These are phyloP conservation scores for Gymnoscopelus microlampas DNA, from an alignment of 2,797 vertebrate genomes.

Conservation along the genomic window DNA sequence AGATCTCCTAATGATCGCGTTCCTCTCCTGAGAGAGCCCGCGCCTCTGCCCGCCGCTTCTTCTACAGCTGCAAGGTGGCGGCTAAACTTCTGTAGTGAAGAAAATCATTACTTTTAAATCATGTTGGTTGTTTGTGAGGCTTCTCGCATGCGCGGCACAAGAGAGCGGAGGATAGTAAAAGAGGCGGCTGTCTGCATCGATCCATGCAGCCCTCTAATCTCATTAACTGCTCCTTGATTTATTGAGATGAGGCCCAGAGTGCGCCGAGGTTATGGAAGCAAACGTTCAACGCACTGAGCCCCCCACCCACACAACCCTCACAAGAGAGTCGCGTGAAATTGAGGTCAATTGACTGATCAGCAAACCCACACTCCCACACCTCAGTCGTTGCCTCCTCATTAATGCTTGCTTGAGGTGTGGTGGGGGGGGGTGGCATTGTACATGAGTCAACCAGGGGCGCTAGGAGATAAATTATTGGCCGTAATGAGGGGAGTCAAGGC, in stretches of 20 bases:
- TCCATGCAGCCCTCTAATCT: conserved; percentile 77
- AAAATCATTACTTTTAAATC: conserved; percentile 74
- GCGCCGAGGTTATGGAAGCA: conserved; percentile 74
- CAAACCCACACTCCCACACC: conserved; percentile 53
- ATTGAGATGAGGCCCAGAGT: conserved; percentile 72
- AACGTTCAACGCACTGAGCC: conserved; percentile 39
- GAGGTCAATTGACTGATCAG: conserved; percentile 78
- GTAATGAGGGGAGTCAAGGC: conserved; percentile 71
- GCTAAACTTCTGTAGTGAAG: conserved; percentile 49
- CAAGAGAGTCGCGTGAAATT: conserved; percentile 61
- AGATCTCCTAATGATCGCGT: not conserved
- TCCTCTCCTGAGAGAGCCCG: not conserved
- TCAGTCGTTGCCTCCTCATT: conserved; percentile 61
- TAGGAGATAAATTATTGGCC: conserved; percentile 70
- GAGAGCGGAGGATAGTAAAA: conserved; percentile 48
- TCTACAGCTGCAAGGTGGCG: conserved; percentile 15
- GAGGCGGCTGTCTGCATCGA: conserved; percentile 70
- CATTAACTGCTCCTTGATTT: conserved; percentile 82
- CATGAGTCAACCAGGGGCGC: conserved; percentile 42
- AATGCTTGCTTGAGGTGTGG: conserved; percentile 14
- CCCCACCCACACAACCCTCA: conserved; percentile 8
- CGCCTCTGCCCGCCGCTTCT: not conserved
- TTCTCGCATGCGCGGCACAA: conserved; percentile 37
- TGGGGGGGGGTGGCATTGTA: not conserved
- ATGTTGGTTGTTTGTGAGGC: conserved; percentile 62